A percentile compares a stretch with the other conserved stretches of the same genome.
These are phyloP conservation scores for Hydrotaea cyrtoneurina DNA, from an alignment of 2,888 invertebrate species.

Conservation along the genomic window DNA sequence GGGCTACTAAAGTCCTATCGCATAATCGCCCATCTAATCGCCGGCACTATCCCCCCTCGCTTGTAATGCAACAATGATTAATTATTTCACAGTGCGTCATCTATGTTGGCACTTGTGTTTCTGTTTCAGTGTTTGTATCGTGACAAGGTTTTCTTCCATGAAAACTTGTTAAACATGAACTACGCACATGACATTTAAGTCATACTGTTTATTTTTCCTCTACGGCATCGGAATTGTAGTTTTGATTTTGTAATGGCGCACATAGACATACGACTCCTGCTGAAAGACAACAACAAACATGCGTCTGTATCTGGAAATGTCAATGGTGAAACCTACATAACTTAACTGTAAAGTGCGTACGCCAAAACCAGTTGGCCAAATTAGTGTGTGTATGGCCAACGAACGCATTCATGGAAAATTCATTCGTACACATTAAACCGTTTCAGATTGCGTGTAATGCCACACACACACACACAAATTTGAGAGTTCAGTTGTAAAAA, in stretches of 20 bases:
- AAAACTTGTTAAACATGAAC: constrained; percentile 64
- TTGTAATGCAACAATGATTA: constrained; percentile 45
- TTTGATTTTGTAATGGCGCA: constrained; percentile 1
- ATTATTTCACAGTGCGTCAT: constrained; percentile 32
- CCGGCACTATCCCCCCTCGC: not conserved
- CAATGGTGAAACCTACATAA: not conserved
- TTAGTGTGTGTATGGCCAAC: constrained; percentile 23
- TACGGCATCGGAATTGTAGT: not conserved
- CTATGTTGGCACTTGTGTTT: constrained; percentile 41
- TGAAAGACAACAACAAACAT: constrained; percentile 18
- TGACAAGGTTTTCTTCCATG: constrained; percentile 35
- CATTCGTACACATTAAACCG: constrained; percentile 13
- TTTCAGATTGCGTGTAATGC: constrained; percentile 16
- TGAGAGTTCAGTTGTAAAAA: not conserved
- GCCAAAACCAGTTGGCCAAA: constrained; percentile 53
- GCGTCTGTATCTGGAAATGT: not conserved
- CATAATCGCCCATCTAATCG: not conserved
- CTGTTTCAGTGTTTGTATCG: constrained; percentile 22
- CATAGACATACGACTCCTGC: constrained; percentile 42
- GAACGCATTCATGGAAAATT: constrained; percentile 43
- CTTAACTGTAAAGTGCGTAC: constrained; percentile 65
- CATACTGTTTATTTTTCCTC: constrained; percentile 1
- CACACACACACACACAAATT: not conserved
- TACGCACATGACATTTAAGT: constrained; percentile 64
- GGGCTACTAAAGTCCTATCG: constrained; percentile 1